These are phyloP conservation scores for Spheniscus mendiculus DNA, from an alignment of 2,113 vertebrate species.

Conservation along the genomic window DNA sequence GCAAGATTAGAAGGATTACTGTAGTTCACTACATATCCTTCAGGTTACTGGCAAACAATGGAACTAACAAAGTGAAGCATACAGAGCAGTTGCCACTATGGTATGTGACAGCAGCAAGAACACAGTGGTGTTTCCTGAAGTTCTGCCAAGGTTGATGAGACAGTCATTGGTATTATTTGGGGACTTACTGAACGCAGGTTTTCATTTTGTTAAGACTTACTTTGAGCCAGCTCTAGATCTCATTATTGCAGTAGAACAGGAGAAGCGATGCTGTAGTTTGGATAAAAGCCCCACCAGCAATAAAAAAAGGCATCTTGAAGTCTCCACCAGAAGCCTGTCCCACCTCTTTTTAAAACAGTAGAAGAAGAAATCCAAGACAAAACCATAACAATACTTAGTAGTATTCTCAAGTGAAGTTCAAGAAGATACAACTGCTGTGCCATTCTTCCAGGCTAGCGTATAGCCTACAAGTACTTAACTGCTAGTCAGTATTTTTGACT, in stretches of 20 bases:
- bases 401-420: background rate
- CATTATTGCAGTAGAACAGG: background rate
- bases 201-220: background rate
- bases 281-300: background rate
- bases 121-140: background rate
- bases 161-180: background rate
- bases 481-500: background rate
- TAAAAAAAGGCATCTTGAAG: background rate
- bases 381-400: background rate
- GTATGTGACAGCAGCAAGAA: background rate
- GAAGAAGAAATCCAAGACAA: background rate
- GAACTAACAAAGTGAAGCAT: background rate
- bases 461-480: background rate
- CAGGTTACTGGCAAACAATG: background rate
- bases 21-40: background rate
- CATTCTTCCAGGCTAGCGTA: background rate
- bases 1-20: background rate
- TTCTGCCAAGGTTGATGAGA: background rate
- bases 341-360: background rate
- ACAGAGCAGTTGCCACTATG: background rate
- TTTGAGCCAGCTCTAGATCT: slow-evolving; percentile 12
- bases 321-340: background rate
- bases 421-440: background rate
- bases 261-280: background rate
- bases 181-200: background rate